These are phyloP conservation scores for Scolopax rusticola DNA, from an alignment of 2,797 vertebrate species.

Conservation along the genomic window DNA sequence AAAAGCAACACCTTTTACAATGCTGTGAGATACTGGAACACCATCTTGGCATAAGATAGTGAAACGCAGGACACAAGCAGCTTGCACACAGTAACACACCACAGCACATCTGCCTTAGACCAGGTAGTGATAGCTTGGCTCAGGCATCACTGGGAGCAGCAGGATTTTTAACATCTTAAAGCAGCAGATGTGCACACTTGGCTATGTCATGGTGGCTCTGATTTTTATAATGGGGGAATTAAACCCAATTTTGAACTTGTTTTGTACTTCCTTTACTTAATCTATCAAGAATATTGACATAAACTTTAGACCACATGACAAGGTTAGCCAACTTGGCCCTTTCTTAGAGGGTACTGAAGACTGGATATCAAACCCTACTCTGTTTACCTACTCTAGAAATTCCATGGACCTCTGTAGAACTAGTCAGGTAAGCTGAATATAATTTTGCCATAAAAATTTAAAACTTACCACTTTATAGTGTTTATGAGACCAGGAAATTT, in stretches of 20 bases:
- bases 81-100: not conserved
- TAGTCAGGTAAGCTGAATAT: not conserved
- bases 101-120: not conserved
- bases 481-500: conserved; percentile 32
- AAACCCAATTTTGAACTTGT: not conserved
- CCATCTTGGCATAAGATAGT: rapidly evolving
- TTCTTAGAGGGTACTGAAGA: not conserved
- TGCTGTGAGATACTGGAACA: not conserved
- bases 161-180: not conserved
- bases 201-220: not conserved
- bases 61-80: not conserved
- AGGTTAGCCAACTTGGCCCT: not conserved
- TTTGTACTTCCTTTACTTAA: not conserved
- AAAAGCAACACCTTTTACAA: not conserved
- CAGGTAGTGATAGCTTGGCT: not conserved
- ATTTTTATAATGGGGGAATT: not conserved
- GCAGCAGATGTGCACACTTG: not conserved
- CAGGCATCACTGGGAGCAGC: not conserved
- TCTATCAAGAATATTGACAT: not conserved
- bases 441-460: not conserved
- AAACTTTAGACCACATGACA: not conserved
- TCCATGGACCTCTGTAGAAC: not conserved
- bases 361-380: not conserved
- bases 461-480: not conserved
- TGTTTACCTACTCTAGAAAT: not conserved